Evolutionary conservation across 2,797 vertebrate species (phyloP).

Genomic region (Acanthurus lineatus): DNA sequence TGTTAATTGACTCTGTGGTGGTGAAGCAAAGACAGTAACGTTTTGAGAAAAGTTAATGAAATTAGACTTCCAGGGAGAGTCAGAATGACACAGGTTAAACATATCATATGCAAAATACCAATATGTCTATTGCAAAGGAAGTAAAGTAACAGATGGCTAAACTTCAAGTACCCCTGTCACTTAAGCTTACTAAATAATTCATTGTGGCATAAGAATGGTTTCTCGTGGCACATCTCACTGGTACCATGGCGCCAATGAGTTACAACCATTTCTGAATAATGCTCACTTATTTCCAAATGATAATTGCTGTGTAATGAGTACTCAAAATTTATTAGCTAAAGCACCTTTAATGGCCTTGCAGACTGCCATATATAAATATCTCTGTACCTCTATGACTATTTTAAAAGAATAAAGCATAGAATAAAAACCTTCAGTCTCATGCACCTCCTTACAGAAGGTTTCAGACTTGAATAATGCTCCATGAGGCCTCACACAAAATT

Average conservation of each 20-base stretch:
- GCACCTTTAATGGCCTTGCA: background rate
- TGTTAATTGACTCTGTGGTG: background rate
- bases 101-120: background rate
- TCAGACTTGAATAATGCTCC: background rate
- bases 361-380: background rate
- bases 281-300: background rate
- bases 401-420: background rate
- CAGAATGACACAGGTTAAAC: background rate
- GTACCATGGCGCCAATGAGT: background rate
- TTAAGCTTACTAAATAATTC: conserved; percentile 9
- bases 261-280: background rate
- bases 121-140: background rate
- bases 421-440: background rate
- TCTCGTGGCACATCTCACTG: background rate
- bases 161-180: background rate
- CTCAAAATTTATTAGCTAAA: background rate
- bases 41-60: background rate
- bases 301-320: background rate
- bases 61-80: background rate
- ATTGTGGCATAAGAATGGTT: background rate
- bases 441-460: background rate
- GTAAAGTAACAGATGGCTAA: background rate
- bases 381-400: background rate
- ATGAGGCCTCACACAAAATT: background rate
- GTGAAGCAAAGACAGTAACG: background rate